These are phyloP conservation scores for Campopleginae sp. DNA, from an alignment of 2,888 invertebrate species.

Conservation along the genomic window DNA sequence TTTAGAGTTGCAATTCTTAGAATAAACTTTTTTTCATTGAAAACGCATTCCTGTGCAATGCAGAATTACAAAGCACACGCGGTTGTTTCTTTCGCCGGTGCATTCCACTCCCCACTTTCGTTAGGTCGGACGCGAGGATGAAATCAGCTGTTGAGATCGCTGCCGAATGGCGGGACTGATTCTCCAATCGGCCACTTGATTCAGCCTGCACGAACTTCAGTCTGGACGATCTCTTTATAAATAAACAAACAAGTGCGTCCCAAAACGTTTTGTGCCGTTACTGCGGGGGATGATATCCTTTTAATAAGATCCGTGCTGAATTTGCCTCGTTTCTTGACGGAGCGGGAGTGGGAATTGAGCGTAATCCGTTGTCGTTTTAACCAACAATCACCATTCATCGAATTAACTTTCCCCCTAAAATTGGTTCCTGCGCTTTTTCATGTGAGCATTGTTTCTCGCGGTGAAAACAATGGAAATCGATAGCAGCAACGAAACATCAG, in stretches of 20 bases:
- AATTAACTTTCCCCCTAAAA: neutral
- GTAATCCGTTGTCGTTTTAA: neutral
- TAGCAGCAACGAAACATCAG: conserved; percentile 4
- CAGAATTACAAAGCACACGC: neutral
- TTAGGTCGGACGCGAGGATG: too few species aligned
- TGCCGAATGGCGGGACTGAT: neutral
- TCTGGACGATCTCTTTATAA: neutral
- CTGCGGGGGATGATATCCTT: neutral
- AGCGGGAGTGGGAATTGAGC: neutral
- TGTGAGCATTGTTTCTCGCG: neutral
- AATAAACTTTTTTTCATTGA: neutral
- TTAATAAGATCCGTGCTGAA: neutral
- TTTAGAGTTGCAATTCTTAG: neutral
- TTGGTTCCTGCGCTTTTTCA: neutral
- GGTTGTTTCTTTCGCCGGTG: conserved; percentile 5
- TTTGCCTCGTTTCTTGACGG: neutral
- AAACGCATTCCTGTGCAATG: neutral
- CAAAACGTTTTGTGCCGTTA: conserved; percentile 15
- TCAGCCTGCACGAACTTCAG: neutral
- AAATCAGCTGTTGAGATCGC: too few species aligned
- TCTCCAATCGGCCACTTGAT: neutral
- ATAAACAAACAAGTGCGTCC: conserved; percentile 1
- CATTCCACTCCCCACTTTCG: too few species aligned
- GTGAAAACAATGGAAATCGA: conserved; percentile 26
- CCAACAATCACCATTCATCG: neutral